Evolutionary conservation across 2,797 vertebrate genomes (phyloP).

Genomic region (Melanogrammus aeglefinus): DNA sequence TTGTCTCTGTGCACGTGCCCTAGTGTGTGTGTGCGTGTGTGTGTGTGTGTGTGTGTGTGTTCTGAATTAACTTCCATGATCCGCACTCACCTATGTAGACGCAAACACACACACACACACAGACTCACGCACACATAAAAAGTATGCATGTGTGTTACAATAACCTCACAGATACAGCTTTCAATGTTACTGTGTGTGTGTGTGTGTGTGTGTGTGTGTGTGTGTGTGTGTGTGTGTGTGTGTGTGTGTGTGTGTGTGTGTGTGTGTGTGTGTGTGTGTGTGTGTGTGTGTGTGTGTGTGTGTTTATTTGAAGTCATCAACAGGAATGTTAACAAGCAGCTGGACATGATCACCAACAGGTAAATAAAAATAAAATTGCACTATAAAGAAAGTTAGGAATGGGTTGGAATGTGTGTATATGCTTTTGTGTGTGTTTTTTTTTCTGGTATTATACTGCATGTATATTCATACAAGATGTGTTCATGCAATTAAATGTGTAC

Average conservation of each 20-base stretch:
- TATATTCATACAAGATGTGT: not conserved
- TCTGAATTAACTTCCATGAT: not conserved
- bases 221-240: not conserved
- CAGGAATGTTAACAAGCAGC: constrained; percentile 51
- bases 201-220: constrained; percentile 18
- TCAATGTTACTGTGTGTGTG: too few relatives aligned
- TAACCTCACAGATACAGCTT: too few relatives aligned
- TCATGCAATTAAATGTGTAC: too few relatives aligned
- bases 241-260: constrained; percentile 5
- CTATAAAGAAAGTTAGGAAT: constrained; percentile 43
- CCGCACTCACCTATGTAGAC: not conserved
- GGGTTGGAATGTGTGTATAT: constrained; percentile 4
- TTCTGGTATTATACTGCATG: not conserved
- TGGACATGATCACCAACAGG: constrained; percentile 44
- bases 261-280: not conserved
- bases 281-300: not conserved
- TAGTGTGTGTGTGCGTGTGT: not conserved
- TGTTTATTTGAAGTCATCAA: constrained; percentile 36
- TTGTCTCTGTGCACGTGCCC: not conserved
- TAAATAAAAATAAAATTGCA: constrained; percentile 40
- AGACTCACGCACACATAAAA: too few relatives aligned
- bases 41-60: constrained; percentile 25
- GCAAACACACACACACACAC: too few relatives aligned
- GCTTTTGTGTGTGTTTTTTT: not conserved
- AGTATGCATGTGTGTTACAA: too few relatives aligned